Base-by-base conservation (phyloP, 35 echinoderm and acorn worm species). In the Lytechinus pictus region DNA sequence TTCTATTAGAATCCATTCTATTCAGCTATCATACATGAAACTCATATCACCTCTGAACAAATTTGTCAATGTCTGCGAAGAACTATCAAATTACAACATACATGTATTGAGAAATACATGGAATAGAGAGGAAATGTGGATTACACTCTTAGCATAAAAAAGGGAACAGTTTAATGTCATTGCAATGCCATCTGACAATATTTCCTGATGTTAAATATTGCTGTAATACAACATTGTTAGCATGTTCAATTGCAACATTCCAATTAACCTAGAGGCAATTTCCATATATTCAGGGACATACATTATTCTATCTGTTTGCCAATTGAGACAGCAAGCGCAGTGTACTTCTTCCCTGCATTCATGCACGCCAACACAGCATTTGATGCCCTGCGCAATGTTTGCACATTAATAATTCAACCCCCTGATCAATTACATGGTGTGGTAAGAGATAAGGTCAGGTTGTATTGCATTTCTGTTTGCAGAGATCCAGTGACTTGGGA, bases 391-490 rank as follows among this genome's bases (percentile, higher is more conserved):
- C 19, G 66, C 66, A 79, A 79, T 79, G 66, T 79, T 79, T 79
- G 66, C n/a, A 79, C 66, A n/a, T 79, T 79, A 79, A 79, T 79
- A 79, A 79, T 79, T 79, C 66, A 79, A 58, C 66, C 66, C 19
- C 66, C 66, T 4, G 19, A 79, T 79, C 66, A 79, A 79, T 79
- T 79, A 79, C 19, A 24, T 79, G 66, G 66, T 79, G 66, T 79
- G 66, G 66, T 79, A 79, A 24, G 66, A 79, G 66, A n/a, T 79
- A 79, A 79, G 66, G 66, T 79, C 21, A n/a, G 66, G 16, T 24
- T 79, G 66, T 79, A 79, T 79, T 79, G 66, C 66, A 24, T 79
- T 79, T n/a, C 66, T 79, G 66, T 79, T 79, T 79, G 66, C 66
- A 79, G 66, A 79, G 66, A 79, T 79, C 66, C 66, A 79, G 66